Evolutionary conservation across 2,797 vertebrate genomes (phyloP).

Genomic region (Enteromius radiatus): DNA sequence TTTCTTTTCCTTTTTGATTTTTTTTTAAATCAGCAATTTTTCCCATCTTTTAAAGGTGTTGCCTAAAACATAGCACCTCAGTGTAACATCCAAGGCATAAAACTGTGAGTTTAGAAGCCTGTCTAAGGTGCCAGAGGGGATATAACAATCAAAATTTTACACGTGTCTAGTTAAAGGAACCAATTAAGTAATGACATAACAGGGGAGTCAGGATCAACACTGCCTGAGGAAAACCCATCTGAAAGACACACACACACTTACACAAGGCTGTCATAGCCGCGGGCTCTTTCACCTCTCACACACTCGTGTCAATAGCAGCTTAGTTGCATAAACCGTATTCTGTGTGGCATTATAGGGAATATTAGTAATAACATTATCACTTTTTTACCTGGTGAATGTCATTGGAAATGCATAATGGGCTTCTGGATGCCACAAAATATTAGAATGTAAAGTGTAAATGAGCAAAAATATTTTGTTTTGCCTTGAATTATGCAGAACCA

Average conservation of each 20-base stretch:
- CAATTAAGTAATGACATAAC: slow-evolving; percentile 74
- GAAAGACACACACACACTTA: slow-evolving; percentile 45
- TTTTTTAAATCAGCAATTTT: not conserved
- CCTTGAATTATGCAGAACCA: not conserved
- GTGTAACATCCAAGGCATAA: slow-evolving; percentile 15
- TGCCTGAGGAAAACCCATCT: slow-evolving; percentile 64
- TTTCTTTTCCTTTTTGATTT: not conserved
- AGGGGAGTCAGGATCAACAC: slow-evolving; percentile 66
- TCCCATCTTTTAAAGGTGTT: slow-evolving; percentile 2
- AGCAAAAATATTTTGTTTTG: not conserved
- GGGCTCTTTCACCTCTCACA: slow-evolving; percentile 48
- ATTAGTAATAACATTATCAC: slow-evolving; percentile 26
- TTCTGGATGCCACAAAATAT: slow-evolving; percentile 15
- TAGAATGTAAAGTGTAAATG: slow-evolving; percentile 1
- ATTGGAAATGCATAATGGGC: slow-evolving; percentile 11
- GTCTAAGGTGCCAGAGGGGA: slow-evolving; percentile 55
- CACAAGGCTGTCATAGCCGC: slow-evolving; percentile 37
- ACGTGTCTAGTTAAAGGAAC: slow-evolving; percentile 62
- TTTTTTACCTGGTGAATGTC: slow-evolving; percentile 13
- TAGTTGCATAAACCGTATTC: slow-evolving; percentile 29
- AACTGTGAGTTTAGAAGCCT: slow-evolving; percentile 32
- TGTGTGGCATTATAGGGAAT: slow-evolving; percentile 30
- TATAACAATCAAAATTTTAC: slow-evolving; percentile 60
- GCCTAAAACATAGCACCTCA: slow-evolving; percentile 8
- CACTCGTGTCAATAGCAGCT: slow-evolving; percentile 33